phyloP scores from a whole-genome alignment of 2,888 invertebrate genomes.

The Keiferia lycopersicella region DNA sequence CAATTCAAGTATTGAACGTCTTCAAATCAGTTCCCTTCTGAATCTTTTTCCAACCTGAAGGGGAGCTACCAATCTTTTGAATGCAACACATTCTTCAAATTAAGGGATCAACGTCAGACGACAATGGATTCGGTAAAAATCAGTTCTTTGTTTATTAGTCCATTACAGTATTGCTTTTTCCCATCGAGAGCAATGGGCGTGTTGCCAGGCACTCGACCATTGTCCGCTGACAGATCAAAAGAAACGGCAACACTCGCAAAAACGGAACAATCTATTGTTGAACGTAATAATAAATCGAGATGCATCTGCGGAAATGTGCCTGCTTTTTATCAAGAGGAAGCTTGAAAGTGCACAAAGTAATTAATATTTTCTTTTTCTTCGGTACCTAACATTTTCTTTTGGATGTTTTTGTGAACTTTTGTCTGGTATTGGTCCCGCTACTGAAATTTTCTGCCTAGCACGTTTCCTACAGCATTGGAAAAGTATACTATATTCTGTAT shows the following conservation, averaged over 20 bases:
- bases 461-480: too few species aligned
- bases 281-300: conserved; percentile 12
- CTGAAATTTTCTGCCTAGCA: too few species aligned
- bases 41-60: background rate
- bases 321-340: background rate
- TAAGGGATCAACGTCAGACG: conserved; percentile 3
- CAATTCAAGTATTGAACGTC: too few species aligned
- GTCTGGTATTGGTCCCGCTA: too few species aligned
- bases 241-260: conserved; percentile 19
- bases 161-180: conserved; percentile 39
- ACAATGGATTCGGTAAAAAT: conserved; percentile 9
- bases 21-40: too few species aligned
- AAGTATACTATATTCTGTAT: background rate
- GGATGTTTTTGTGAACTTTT: too few species aligned
- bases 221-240: conserved; percentile 46
- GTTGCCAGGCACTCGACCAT: conserved; percentile 36
- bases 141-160: conserved; percentile 22
- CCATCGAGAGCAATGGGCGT: conserved; percentile 28
- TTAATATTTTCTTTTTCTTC: background rate
- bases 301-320: background rate
- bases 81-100: conserved; percentile 2
- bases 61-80: background rate
- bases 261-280: conserved; percentile 14
- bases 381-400: background rate
- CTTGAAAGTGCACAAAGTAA: background rate